Conservation (phyloP, 2,113 vertebrate genomes). For the Corythoichthys intestinalis region DNA sequence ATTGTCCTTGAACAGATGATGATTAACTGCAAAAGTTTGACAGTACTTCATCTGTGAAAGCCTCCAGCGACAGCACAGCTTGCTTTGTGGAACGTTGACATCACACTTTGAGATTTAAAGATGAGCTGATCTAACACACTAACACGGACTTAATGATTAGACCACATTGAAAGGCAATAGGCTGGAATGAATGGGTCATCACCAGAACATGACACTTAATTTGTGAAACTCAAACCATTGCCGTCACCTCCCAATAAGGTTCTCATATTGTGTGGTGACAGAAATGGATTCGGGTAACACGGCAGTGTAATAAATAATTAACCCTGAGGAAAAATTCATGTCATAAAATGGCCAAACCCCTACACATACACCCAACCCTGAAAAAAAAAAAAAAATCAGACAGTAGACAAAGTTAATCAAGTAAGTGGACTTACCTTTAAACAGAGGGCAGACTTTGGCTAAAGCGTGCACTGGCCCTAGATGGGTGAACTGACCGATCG, state of each 20-base stretch:
- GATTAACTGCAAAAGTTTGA: too few relatives aligned
- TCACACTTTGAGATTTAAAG: too few relatives aligned
- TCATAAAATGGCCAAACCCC: neutral
- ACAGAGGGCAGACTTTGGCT: constrained; percentile 69
- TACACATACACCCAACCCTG: neutral
- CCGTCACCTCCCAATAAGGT: neutral
- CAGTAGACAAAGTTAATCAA: neutral
- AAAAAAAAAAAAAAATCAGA: neutral
- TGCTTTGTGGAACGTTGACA: too few relatives aligned
- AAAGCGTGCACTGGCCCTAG: constrained; percentile 71
- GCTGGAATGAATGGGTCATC: too few relatives aligned
- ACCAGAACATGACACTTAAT: too few relatives aligned
- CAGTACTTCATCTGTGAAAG: too few relatives aligned
- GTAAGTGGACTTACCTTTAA: constrained; percentile 70
- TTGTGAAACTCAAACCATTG: neutral
- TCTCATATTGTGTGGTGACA: neutral
- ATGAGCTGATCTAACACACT: too few relatives aligned
- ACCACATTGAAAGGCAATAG: neutral
- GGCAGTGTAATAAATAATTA: neutral
- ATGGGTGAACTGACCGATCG: constrained; percentile 69
- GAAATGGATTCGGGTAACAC: neutral
- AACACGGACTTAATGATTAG: neutral
- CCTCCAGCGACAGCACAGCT: too few relatives aligned
- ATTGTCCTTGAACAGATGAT: too few relatives aligned
- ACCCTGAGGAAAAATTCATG: neutral